A percentile compares a stretch with the other conserved stretches of the same genome.
Conservation (phyloP, 1,140 invertebrate species). For the Papilio xuthus region DNA sequence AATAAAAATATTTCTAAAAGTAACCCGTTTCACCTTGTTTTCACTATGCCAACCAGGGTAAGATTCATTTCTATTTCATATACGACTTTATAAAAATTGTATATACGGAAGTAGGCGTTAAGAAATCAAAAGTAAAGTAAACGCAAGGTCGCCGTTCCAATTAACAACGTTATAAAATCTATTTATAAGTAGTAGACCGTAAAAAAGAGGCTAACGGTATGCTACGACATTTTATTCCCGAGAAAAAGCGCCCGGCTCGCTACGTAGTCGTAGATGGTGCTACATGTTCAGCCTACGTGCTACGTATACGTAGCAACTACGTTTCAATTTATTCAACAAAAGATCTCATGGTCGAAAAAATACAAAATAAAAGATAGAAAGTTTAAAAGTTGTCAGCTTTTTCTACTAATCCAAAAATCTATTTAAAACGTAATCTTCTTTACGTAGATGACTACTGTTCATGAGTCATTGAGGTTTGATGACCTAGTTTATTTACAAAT, state of each 20-base stretch:
- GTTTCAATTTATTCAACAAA: slow-evolving; percentile 44
- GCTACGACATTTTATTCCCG: slow-evolving; percentile 1
- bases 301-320: slow-evolving; percentile 42
- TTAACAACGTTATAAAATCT: slow-evolving; percentile 25
- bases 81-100: not conserved
- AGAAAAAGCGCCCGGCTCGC: not conserved
- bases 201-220: slow-evolving; percentile 35
- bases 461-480: not conserved
- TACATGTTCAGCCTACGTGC: slow-evolving; percentile 52
- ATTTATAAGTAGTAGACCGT: slow-evolving; percentile 23
- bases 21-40: not conserved
- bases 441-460: not conserved
- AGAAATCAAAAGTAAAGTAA: slow-evolving; percentile 1
- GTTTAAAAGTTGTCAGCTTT: not conserved
- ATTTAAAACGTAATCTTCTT: not conserved
- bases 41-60: not conserved
- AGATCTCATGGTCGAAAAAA: not conserved
- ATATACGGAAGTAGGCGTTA: not conserved
- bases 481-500: slow-evolving; percentile 31
- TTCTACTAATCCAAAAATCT: not conserved
- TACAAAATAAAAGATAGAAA: not conserved
- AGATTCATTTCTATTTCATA: not conserved
- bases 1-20: not conserved
- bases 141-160: not conserved
- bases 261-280: slow-evolving; percentile 36